Evolutionary conservation across 2,113 vertebrate species (phyloP).

Genomic region (Hydropotes inermis): DNA sequence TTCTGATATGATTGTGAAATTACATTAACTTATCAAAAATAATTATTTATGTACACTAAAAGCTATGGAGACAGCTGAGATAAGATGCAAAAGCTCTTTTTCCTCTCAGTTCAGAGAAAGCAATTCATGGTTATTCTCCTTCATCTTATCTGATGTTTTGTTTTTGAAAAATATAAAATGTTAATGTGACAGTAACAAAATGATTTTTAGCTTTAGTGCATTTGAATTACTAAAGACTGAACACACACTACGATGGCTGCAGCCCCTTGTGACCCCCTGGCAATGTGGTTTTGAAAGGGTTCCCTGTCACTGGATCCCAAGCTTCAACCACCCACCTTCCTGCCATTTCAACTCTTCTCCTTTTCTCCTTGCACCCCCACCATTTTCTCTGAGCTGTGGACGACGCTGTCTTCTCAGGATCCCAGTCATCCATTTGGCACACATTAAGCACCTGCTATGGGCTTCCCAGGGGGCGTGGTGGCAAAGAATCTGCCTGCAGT

Average conservation of each 20-base stretch:
- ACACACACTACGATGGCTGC: background rate
- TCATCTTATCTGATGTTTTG: background rate
- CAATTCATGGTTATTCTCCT: background rate
- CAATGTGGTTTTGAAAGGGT: background rate
- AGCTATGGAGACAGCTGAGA: conserved; percentile 53
- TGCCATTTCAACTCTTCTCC: background rate
- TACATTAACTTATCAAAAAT: conserved; percentile 73
- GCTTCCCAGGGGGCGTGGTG: background rate
- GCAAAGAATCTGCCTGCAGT: background rate
- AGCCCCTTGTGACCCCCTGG: rapidly evolving
- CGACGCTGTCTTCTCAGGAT: background rate
- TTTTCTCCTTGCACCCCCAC: background rate
- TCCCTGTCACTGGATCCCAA: background rate
- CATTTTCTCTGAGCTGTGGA: background rate
- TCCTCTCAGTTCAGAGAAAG: background rate
- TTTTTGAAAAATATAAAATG: background rate
- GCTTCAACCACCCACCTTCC: background rate
- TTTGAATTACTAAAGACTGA: background rate
- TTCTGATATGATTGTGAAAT: conserved; percentile 70
- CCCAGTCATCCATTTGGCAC: background rate
- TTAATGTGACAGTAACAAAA: background rate
- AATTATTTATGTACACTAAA: conserved; percentile 64
- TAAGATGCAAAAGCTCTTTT: conserved; percentile 67
- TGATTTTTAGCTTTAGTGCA: background rate
- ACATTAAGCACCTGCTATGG: background rate